Evolutionary conservation across 2,888 invertebrate species (phyloP), one percentile per base, ranked within the genome.

Genomic region (Graphium colonna): DNA sequence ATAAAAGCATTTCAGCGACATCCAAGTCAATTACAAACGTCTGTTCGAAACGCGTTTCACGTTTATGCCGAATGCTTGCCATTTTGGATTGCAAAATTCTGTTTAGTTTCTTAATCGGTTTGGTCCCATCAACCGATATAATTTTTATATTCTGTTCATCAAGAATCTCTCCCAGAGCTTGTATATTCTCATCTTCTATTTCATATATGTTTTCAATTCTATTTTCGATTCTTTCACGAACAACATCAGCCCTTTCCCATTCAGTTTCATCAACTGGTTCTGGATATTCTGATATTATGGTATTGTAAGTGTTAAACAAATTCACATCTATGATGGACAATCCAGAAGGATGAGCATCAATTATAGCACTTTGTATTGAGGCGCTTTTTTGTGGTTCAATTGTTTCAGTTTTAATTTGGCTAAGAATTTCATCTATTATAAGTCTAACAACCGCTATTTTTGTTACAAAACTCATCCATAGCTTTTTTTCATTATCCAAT

Each of bases 1-100:
- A 68, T 33, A 94, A 64, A 40, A 94, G 74, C 49, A 79, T 77
- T 63, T 93, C 92, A 3, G 93, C 93, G 12, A 89, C 77, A 59
- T 91, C 90, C 10, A 76, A 59, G 48, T 82, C 79, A 1, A 93
- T 69, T 26, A 90, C 77, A 64, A 88, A 90, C 3, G 91, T 91
- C 69, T 90, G 83, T 70, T 93, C 93, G 53, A 93, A 90, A 58
- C 90, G 71, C 0, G 92, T 92, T 52, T 74, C 63, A 53, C 77
- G 82, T 60, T 91, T 77, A 60, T 81, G 82, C 65, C 89, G 83
- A 13, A 90, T 64, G 41, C 56, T 56, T 3, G 69, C 62, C 45
- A 88, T 57, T 59, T 76, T 75, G 1, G 64, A 68, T 53, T 87
- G 66, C 46, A 70, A 60, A 47, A 59, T 47, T 59, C 77, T 75